Evolutionary conservation across 2,797 vertebrate genomes (phyloP).

Genomic region (Okamejei kenojei): DNA sequence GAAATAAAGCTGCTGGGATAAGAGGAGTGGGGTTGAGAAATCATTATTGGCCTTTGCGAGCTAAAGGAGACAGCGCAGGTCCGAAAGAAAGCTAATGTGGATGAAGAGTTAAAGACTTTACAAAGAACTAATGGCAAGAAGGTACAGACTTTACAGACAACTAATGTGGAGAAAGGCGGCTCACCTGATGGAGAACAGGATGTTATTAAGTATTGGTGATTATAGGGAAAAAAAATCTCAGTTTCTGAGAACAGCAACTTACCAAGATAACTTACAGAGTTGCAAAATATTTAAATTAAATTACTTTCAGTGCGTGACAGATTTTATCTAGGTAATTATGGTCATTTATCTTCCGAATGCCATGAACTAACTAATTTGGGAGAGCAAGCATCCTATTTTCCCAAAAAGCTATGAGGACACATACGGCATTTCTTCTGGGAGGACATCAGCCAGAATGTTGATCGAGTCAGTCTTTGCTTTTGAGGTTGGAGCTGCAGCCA

Average conservation of each 20-base stretch:
- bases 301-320: neutral
- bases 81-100: too few relatives aligned
- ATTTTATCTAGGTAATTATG: neutral
- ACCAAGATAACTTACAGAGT: neutral
- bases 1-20: neutral
- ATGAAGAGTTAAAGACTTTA: too few relatives aligned
- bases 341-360: neutral
- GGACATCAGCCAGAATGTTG: constrained; percentile 91
- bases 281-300: neutral
- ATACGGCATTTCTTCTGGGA: constrained; percentile 98
- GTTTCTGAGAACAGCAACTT: neutral
- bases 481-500: constrained; percentile 92
- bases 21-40: neutral
- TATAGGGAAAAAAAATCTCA: neutral
- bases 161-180: too few relatives aligned
- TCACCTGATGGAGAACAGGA: neutral
- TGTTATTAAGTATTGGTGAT: neutral
- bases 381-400: neutral
- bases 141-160: too few relatives aligned
- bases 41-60: neutral
- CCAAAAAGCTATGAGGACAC: constrained; percentile 48
- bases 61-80: neutral
- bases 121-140: too few relatives aligned
- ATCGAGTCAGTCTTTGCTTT: constrained; percentile 98
- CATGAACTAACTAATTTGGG: neutral